A percentile compares a stretch with the other conserved stretches of the same genome.
Conservation (phyloP, 2,797 vertebrate species). For the Ataeniobius toweri region DNA sequence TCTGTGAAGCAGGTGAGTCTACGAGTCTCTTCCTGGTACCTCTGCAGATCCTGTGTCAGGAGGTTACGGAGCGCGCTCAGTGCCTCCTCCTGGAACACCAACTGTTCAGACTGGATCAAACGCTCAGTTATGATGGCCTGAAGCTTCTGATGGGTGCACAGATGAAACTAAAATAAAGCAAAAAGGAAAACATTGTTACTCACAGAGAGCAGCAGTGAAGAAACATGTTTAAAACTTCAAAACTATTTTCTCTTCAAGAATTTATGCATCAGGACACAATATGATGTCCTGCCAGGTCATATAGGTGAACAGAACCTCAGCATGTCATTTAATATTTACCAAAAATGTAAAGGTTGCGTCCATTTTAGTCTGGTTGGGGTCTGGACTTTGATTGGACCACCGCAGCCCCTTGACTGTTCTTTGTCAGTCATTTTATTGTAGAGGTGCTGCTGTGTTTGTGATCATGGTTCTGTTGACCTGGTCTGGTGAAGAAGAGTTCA, state of each 20-base stretch:
- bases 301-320: no score
- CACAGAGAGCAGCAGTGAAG: not conserved
- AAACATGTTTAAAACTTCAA: no score
- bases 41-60: slow-evolving; percentile 69
- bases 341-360: not conserved
- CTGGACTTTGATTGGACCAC: no score
- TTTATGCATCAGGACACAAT: no score
- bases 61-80: slow-evolving; percentile 67
- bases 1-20: slow-evolving; percentile 50
- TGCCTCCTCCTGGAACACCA: slow-evolving; percentile 70
- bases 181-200: not conserved
- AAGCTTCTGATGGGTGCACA: slow-evolving; percentile 44
- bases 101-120: slow-evolving; percentile 53
- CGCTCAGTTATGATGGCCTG: slow-evolving; percentile 50
- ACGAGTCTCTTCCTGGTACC: slow-evolving; percentile 64
- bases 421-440: no score
- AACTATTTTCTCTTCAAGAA: not conserved
- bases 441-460: no score
- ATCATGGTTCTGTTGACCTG: no score
- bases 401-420: no score
- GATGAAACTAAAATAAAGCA: slow-evolving; percentile 30
- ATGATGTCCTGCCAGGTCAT: no score
- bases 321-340: no score
- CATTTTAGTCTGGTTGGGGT: no score
- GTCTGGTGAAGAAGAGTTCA: no score